Base-by-base conservation (phyloP, 2,113 vertebrate genomes). In the Oophaga pumilio region DNA sequence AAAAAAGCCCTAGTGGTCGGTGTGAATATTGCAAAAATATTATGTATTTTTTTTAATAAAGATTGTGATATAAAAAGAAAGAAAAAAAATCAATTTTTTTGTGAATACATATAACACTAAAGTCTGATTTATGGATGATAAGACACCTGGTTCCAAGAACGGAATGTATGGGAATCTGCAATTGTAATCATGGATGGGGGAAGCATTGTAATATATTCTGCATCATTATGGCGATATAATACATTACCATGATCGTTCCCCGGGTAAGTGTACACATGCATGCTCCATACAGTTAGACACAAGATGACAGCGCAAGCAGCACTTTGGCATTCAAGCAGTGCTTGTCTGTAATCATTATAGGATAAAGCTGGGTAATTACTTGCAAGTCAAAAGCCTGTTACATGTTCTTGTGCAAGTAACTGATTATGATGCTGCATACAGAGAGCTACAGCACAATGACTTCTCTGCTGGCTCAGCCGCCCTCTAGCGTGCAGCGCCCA, bases 401-500 rank as follows among this genome's bases (percentile, higher is more conserved):
- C 53, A 79, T 76, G 89, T 24, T 62, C 79, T 83, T 90, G 88
- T 81, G 0, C n/a, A 84, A 69, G 89, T 84, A 76, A 12, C 82
- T 52, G 69, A 76, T 85, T 66, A 24, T 64, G 85, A 64, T 87
- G 89, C 82, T 77, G 0, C n/a, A 91, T 88, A 90, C 85, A 57
- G 14, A 57, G 14, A 71, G n/a, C 87, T 69, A 92, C 52, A 43
- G 57, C 33, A 50, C 20, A 24, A 8, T 50, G 86, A 33, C 64
- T 28, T 74, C 52, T 90, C 93, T 92, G 92, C 95, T 94, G 90
- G 91, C 89, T 94, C 93, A 95, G 95, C 96, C 94, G 96, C 97
- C 97, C 97, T 97, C 97, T 99, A 97, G 97, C 94, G 83, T 96
- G 93, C 93, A 94, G 87, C 91, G 89, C 90, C 90, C 90, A 93